Conservation (phyloP, 2,888 invertebrate species). For the Mechanitis messenoides region DNA sequence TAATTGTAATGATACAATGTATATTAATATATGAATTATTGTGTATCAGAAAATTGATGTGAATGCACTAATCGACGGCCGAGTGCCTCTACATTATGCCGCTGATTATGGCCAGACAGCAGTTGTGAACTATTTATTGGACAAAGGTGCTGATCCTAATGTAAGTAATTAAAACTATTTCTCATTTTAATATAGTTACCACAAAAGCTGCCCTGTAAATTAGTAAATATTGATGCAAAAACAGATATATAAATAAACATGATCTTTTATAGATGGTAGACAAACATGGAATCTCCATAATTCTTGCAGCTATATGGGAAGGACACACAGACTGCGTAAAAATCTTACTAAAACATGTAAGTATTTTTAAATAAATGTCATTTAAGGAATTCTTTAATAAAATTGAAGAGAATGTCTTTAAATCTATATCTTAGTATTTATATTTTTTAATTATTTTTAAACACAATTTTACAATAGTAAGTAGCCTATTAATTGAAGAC, state of each 20-base stretch:
- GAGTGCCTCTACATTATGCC: conserved; percentile 94
- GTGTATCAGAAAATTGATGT: conserved; percentile 85
- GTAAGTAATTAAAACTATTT: conserved; percentile 65
- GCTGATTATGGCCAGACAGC: conserved; percentile 97
- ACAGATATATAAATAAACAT: background rate
- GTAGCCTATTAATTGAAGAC: no score
- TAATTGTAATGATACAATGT: background rate
- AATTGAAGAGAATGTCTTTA: no score
- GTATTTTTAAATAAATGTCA: conserved; percentile 32
- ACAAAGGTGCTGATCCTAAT: conserved; percentile 94
- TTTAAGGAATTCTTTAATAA: no score
- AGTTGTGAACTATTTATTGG: conserved; percentile 90
- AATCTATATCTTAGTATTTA: no score
- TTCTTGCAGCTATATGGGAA: conserved; percentile 97
- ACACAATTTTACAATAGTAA: no score
- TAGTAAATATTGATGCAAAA: conserved; percentile 12
- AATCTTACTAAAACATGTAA: conserved; percentile 89
- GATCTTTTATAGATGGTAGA: conserved; percentile 84
- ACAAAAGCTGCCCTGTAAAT: conserved; percentile 13
- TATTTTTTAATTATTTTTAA: no score
- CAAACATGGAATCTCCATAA: conserved; percentile 95
- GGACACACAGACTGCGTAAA: conserved; percentile 95
- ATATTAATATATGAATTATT: conserved; percentile 3
- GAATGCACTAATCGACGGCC: conserved; percentile 90
- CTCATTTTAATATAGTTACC: background rate